A percentile compares a stretch with the other conserved stretches of the same genome.
Conservation (phyloP, 2,113 vertebrate genomes). For the Notothenia rossii region DNA sequence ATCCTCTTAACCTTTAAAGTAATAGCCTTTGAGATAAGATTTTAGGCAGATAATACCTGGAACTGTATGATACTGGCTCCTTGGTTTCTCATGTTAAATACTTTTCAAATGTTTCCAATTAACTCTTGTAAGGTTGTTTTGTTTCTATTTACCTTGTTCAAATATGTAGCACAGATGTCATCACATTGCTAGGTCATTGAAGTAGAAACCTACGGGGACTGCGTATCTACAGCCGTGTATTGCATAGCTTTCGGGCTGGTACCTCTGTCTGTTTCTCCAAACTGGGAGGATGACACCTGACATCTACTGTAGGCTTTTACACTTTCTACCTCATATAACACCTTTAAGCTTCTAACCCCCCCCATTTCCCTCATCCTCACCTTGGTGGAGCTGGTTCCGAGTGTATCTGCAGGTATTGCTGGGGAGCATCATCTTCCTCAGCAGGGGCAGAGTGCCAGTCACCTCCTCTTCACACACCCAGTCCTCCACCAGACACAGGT, state of each 20-base stretch:
- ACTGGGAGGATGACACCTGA: too few species aligned
- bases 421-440: slow-evolving; percentile 94
- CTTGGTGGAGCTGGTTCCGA: slow-evolving; percentile 93
- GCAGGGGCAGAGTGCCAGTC: slow-evolving; percentile 92
- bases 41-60: slow-evolving; percentile 29
- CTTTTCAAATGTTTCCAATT: too few species aligned
- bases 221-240: too few species aligned
- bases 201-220: too few species aligned
- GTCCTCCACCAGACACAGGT: slow-evolving; percentile 97
- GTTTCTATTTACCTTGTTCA: neutral
- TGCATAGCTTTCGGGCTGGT: too few species aligned
- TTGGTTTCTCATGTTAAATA: too few species aligned
- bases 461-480: slow-evolving; percentile 99
- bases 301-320: too few species aligned
- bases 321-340: too few species aligned
- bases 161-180: neutral
- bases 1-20: slow-evolving; percentile 35
- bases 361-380: slow-evolving; percentile 71
- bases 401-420: slow-evolving; percentile 91
- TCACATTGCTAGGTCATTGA: neutral
- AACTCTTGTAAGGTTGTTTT: too few species aligned
- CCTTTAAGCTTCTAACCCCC: neutral
- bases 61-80: neutral
- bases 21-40: slow-evolving; percentile 35
- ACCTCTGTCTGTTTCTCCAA: too few species aligned